Percentiles rank a stretch among this genome's conserved stretches.
These are phyloP conservation scores for Acanthiza pusilla DNA, from an alignment of 2,797 vertebrate genomes.

Conservation along the genomic window DNA sequence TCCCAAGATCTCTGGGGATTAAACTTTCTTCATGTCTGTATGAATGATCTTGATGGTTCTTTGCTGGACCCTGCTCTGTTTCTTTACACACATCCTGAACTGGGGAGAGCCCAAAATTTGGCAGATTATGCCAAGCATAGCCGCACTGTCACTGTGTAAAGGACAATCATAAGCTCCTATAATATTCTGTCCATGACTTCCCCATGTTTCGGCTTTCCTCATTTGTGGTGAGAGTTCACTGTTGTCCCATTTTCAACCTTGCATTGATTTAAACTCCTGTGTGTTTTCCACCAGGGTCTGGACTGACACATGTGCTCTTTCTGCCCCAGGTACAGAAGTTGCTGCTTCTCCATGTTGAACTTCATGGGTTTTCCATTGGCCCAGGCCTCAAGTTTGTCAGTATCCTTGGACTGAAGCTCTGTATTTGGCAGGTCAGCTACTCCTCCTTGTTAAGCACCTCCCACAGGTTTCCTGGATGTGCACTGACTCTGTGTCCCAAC, in stretches of 20 bases:
- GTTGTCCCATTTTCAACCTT: neutral
- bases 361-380: neutral
- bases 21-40: neutral
- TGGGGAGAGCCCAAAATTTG: neutral
- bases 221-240: neutral
- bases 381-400: neutral
- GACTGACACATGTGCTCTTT: neutral
- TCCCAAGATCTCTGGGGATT: neutral
- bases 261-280: neutral
- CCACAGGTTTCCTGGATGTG: neutral
- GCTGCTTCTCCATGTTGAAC: neutral
- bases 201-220: neutral
- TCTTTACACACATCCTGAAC: neutral
- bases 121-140: neutral
- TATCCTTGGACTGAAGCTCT: neutral
- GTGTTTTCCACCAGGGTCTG: neutral
- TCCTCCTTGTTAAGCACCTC: neutral
- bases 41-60: neutral
- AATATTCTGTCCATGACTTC: neutral
- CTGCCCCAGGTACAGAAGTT: neutral
- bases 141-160: neutral
- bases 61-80: neutral
- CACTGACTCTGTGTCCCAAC: neutral
- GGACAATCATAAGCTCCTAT: neutral
- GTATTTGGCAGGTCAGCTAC: neutral